Percentiles rank a stretch among this genome's conserved stretches.
These are phyloP conservation scores for Tachysurus vachellii DNA, from an alignment of 2,113 vertebrate species.

Conservation along the genomic window DNA sequence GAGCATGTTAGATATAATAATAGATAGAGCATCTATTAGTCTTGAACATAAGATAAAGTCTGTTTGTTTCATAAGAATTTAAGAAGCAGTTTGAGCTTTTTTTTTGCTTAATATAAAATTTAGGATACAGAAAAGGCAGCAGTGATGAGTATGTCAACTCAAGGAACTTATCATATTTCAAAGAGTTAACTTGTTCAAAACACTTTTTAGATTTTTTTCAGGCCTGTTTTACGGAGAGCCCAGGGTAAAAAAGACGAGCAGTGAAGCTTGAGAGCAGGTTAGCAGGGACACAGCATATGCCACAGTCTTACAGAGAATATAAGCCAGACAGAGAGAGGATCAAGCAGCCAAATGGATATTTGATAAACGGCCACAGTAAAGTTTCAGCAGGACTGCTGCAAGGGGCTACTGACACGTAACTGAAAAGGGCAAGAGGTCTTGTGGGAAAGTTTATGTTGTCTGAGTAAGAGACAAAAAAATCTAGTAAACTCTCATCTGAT, in stretches of 20 bases:
- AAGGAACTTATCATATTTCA: neutral
- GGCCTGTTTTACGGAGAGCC: slow-evolving; percentile 54
- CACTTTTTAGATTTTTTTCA: slow-evolving; percentile 46
- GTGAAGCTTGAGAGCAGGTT: slow-evolving; percentile 47
- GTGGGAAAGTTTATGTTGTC: slow-evolving; percentile 27
- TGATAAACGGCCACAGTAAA: slow-evolving; percentile 44
- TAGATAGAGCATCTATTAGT: neutral
- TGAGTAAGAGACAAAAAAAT: neutral
- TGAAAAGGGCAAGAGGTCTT: slow-evolving; percentile 18
- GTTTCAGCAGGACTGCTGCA: slow-evolving; percentile 11
- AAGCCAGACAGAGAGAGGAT: slow-evolving; percentile 43
- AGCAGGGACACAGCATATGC: slow-evolving; percentile 47
- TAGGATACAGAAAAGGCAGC: neutral
- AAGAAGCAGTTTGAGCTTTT: neutral
- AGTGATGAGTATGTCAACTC: neutral
- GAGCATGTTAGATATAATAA: no score
- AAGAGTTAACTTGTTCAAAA: neutral
- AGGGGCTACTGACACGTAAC: slow-evolving; percentile 12
- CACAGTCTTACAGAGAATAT: slow-evolving; percentile 50
- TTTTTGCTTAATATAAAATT: neutral
- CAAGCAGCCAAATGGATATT: slow-evolving; percentile 57
- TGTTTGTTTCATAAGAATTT: neutral
- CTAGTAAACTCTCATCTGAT: slow-evolving; percentile 7
- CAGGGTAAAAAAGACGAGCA: slow-evolving; percentile 35
- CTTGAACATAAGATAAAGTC: neutral